Evolutionary conservation across 2,888 invertebrate species (phyloP), one percentile per base, ranked within the genome.

Genomic region (Rhynchonema sp.): DNA sequence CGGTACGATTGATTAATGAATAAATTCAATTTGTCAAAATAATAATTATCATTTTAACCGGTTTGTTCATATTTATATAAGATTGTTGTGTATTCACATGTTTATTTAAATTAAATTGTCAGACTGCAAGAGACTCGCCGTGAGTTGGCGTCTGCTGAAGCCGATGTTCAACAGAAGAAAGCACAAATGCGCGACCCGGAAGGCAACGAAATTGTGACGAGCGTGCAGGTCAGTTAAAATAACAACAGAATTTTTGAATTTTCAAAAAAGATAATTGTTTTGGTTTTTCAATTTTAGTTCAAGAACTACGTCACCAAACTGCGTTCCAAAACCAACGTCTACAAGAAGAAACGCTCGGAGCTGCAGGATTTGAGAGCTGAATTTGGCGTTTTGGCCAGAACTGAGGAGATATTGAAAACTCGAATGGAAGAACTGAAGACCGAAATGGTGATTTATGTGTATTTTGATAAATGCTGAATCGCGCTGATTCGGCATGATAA

Each of bases 301-400:
- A 87, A 87, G 74, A 82, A 83, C 65, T 88, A 87, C 74, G 85
- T 89, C 23, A 83, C 83, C 69, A 83, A 84, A 65, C 76, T 89
- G 63, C 80, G 87, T 61, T 82, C 83, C 58, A 85, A 86, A 72
- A 86, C 85, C 70, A 82, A 83, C 9, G 77, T 83, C 17, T 88
- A 87, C 74, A 88, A 87, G 76, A 81, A 84, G 70, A 84, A 84
- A 72, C 79, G 85, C 68, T 80, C 83, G 56, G 84, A 86, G 73
- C 76, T 87, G 23, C 82, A 84, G 9, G 82, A 83, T 58, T 76
- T 86, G 61, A 82, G 83, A 61, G 83, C 85, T 0, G 88, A 89
- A 74, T 79, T 81, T 38, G 85, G 85, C 17, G 82, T 87, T 53
- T 75, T 87, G 53, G 79, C 82, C 22, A 79, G 87, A 62, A 86